Conservation (phyloP, 2,888 invertebrate genomes). For the Chrysina gloriosa region DNA sequence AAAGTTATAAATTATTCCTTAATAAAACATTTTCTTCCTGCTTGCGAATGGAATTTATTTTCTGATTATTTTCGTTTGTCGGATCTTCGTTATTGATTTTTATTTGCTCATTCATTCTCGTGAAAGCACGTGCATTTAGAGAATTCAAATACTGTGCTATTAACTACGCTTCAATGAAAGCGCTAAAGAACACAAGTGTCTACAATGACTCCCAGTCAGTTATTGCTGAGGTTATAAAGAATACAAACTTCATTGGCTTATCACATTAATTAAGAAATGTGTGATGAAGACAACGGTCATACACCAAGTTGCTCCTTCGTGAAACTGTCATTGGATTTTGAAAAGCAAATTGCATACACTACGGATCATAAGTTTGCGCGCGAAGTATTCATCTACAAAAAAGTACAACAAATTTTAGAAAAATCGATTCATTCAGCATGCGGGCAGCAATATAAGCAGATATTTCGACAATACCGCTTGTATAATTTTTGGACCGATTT, state of each 20-base stretch:
- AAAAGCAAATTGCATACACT: too few relatives aligned
- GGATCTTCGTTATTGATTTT: slow-evolving; percentile 22
- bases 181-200: not conserved
- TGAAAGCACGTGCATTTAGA: not conserved
- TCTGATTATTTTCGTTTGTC: slow-evolving; percentile 33
- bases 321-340: too few relatives aligned
- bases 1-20: slow-evolving; percentile 31
- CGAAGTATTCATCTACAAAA: too few relatives aligned
- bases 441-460: too few relatives aligned
- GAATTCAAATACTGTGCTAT: not conserved
- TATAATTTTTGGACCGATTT: too few relatives aligned
- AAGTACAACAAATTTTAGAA: too few relatives aligned
- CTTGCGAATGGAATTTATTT: slow-evolving; percentile 23
- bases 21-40: slow-evolving; percentile 37
- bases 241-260: not conserved
- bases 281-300: too few relatives aligned
- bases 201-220: not conserved
- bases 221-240: not conserved
- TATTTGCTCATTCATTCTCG: not conserved
- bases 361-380: too few relatives aligned
- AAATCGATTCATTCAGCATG: too few relatives aligned
- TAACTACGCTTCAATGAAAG: slow-evolving; percentile 1
- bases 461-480: too few relatives aligned
- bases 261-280: not conserved
- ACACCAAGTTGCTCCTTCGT: too few relatives aligned